Conservation (phyloP, 2,113 vertebrate species). For the Thinocorus orbignyianus region DNA sequence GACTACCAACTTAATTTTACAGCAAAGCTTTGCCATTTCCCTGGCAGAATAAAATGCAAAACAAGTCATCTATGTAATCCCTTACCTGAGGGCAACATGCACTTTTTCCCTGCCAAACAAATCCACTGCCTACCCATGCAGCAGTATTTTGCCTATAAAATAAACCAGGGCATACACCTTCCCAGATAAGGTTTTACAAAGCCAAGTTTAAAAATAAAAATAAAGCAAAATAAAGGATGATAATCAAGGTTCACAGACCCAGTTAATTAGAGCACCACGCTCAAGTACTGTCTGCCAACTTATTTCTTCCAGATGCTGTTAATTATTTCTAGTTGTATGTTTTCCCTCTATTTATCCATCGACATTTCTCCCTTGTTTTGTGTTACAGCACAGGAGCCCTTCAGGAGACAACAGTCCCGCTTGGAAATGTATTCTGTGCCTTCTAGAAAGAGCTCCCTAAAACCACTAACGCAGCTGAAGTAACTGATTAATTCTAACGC, state of each 20-base stretch:
- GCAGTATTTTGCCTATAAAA: background rate
- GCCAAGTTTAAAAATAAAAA: background rate
- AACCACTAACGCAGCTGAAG: background rate
- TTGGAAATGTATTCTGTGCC: background rate
- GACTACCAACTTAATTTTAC: background rate
- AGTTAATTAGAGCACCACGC: slow-evolving; percentile 10
- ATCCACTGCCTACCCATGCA: background rate
- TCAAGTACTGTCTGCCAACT: background rate
- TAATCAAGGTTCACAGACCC: background rate
- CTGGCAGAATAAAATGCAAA: background rate
- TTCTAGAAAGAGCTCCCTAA: background rate
- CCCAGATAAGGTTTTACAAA: background rate
- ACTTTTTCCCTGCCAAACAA: slow-evolving; percentile 20
- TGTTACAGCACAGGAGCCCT: background rate
- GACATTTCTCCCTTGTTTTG: background rate
- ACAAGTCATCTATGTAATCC: slow-evolving; percentile 3
- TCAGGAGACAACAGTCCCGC: background rate
- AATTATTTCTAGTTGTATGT: background rate
- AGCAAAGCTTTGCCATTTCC: slow-evolving; percentile 26
- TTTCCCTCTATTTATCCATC: background rate
- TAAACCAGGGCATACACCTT: background rate
- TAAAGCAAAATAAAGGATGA: background rate
- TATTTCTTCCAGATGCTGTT: background rate
- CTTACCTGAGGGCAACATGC: background rate
- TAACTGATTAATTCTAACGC: slow-evolving; percentile 30